Evolutionary conservation across 2,797 vertebrate genomes (phyloP), one percentile per base, ranked within the genome.

Genomic region (Caiman crocodilus): DNA sequence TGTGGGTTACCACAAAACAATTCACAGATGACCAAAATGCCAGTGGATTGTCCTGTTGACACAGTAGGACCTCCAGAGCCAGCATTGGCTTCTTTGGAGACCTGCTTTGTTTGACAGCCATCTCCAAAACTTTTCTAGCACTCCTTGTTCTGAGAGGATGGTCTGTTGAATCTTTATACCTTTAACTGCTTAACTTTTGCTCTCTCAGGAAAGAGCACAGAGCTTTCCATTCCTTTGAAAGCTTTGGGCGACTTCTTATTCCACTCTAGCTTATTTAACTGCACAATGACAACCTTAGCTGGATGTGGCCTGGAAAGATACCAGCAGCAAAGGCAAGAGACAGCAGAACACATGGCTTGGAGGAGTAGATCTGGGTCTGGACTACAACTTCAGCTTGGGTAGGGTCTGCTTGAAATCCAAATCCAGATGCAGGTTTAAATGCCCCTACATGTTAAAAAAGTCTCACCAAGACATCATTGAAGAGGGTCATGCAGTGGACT

Each of bases 141-240:
- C 84, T 92, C 78, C 14, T 91, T 90, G 96, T 80, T 32, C 79
- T 91, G 90, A 85, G 76, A 42, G 76, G 92, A 69, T 71, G 86
- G 11, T 55, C 30, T 1, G 1, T 55, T 21, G 57, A 26, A 73
- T 55, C 87, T 85, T 91, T 75, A 89, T 69, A n/a, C 65, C 78
- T 91, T 83, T 65, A 69, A 80, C 86, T 84, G 71, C 89, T 94
- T 94, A 89, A 92, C 91, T 94, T 95, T 71, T 58, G 86, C 25
- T 75, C 71, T 26, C 82, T 87, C 90, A 91, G 91, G 76, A 92
- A 95, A 92, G 91, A 94, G 86, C 85, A 88, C 85, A 76, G 88
- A 90, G 83, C 76, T 50, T 92, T 87, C 76, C 32, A 76, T 58
- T 89, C 59, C 85, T 96, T 96, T 95, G 94, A 97, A 96, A 93